Conservation (phyloP, 2,888 invertebrate genomes). For the Diabrotica balteata region DNA sequence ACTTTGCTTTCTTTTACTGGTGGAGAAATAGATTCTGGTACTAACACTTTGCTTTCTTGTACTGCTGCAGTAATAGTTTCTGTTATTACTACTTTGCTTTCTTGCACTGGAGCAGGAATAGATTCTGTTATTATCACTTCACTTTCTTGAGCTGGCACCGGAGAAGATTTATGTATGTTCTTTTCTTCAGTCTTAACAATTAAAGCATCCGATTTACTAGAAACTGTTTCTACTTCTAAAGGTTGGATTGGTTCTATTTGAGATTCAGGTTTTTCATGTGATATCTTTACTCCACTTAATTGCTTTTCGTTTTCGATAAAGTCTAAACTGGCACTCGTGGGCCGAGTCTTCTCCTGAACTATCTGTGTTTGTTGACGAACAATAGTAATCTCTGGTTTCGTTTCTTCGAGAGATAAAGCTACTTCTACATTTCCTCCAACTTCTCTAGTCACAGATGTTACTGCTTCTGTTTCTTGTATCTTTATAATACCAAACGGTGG, state of each 20-base stretch:
- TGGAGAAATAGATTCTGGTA: slow-evolving; percentile 44
- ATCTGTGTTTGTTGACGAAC: not conserved
- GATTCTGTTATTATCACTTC: not conserved
- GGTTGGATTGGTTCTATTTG: not conserved
- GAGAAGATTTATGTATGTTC: too few relatives aligned
- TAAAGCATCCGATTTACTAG: not conserved
- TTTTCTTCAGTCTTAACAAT: too few relatives aligned
- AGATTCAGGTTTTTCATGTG: not conserved
- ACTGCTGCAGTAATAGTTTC: slow-evolving; percentile 28
- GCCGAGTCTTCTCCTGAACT: slow-evolving; percentile 8
- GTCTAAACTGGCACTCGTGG: slow-evolving; percentile 25
- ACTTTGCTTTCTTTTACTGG: not conserved
- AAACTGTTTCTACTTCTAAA: slow-evolving; percentile 1
- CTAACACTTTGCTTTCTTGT: slow-evolving; percentile 7
- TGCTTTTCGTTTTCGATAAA: slow-evolving; percentile 39
- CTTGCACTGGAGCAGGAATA: not conserved
- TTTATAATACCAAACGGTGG: slow-evolving; percentile 16
- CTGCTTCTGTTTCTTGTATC: slow-evolving; percentile 34
- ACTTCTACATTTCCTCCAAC: slow-evolving; percentile 56
- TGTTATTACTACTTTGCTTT: slow-evolving; percentile 41
- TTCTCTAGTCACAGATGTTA: slow-evolving; percentile 38
- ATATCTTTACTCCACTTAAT: slow-evolving; percentile 6
- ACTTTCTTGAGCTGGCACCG: not conserved
- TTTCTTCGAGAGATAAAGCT: slow-evolving; percentile 44
- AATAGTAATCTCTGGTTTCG: slow-evolving; percentile 27